Percentiles rank a stretch among this genome's conserved stretches.
Evolutionary conservation across 2,888 invertebrate species (phyloP).

Genomic region (Anorthoa munda): DNA sequence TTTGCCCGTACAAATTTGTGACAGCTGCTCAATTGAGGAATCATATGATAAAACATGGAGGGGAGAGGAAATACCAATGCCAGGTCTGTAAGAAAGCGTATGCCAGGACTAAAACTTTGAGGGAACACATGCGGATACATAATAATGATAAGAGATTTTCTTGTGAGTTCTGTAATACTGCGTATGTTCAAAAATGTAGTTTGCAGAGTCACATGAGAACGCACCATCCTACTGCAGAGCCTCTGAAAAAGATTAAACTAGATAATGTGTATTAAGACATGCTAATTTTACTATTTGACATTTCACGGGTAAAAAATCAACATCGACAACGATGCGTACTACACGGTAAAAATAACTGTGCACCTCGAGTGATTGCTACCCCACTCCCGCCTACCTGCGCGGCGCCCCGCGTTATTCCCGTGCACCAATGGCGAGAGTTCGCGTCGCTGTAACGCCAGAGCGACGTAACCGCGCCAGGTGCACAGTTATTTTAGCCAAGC

Average conservation of each 20-base stretch:
- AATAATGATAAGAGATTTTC: constrained; percentile 86
- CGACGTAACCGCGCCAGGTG: too few species aligned
- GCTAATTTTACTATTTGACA: background rate
- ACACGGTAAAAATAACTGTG: too few species aligned
- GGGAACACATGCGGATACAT: constrained; percentile 85
- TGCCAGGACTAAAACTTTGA: constrained; percentile 81
- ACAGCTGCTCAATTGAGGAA: constrained; percentile 78
- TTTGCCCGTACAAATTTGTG: constrained; percentile 79
- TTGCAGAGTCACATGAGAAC: constrained; percentile 83
- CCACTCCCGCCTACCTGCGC: too few species aligned
- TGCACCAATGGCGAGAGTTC: too few species aligned
- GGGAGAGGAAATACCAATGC: constrained; percentile 81
- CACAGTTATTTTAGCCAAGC: too few species aligned
- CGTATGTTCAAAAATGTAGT: constrained; percentile 86
- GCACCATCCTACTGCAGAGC: constrained; percentile 79
- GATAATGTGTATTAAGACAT: constrained; percentile 8
- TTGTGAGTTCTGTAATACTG: constrained; percentile 83
- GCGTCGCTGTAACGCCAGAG: too few species aligned
- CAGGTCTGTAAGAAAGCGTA: constrained; percentile 84
- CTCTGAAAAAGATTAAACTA: constrained; percentile 64
- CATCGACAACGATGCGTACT: background rate
- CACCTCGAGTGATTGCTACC: too few species aligned
- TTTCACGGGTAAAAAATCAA: background rate
- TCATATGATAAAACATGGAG: constrained; percentile 83
- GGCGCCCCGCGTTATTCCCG: too few species aligned